Evolutionary conservation across 2,113 vertebrate genomes (phyloP).

Genomic region (Hyaena hyaena): DNA sequence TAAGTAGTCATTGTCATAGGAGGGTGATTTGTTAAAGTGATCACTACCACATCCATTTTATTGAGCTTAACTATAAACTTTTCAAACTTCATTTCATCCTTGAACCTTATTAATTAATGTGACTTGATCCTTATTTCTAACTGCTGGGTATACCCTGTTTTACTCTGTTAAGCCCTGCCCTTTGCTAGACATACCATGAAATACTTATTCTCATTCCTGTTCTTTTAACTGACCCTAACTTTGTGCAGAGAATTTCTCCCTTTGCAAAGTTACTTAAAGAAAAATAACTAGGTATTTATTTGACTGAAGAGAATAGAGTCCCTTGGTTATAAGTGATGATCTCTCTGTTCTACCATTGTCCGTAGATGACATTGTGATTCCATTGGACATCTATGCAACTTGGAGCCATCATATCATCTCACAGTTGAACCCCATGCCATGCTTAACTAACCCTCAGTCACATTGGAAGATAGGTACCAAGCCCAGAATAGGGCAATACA

Average conservation of each 20-base stretch:
- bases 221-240: not conserved
- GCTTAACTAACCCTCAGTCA: not conserved
- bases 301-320: not conserved
- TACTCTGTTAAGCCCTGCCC: not conserved
- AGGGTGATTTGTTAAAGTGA: not conserved
- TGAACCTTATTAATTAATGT: not conserved
- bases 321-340: not conserved
- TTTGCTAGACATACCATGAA: not conserved
- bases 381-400: not conserved
- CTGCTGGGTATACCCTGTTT: not conserved
- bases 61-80: not conserved
- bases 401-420: not conserved
- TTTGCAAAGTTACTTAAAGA: not conserved
- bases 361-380: not conserved
- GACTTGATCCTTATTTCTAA: not conserved
- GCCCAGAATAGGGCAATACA: not conserved
- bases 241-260: not conserved
- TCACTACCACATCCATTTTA: not conserved
- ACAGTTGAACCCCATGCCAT: not conserved
- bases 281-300: not conserved
- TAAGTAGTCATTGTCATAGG: not conserved
- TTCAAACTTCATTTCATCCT: constrained; percentile 14
- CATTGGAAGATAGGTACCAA: not conserved
- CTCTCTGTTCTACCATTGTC: not conserved
- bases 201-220: not conserved